Conservation (phyloP, 2,888 invertebrate genomes). For the Eledona agricola region DNA sequence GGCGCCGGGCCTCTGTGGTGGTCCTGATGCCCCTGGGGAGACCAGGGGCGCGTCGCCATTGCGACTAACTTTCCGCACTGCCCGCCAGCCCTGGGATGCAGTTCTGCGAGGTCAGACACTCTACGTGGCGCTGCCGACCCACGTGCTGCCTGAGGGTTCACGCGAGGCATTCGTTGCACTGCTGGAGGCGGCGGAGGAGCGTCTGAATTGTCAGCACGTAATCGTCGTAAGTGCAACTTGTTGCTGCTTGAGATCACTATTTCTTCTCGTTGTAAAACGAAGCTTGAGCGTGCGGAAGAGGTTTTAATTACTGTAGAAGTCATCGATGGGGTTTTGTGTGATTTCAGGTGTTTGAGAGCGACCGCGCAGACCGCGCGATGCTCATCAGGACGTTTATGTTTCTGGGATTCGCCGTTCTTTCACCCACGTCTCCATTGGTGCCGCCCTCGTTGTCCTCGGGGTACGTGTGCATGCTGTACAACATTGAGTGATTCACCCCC, state of each 20-base stretch:
- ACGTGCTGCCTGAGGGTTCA: constrained; percentile 88
- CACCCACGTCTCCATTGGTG: constrained; percentile 81
- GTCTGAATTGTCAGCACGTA: constrained; percentile 82
- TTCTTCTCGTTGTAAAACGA: no score
- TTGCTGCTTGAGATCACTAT: constrained; percentile 6
- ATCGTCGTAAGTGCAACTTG: constrained; percentile 67
- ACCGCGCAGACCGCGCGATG: constrained; percentile 83
- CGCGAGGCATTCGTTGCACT: constrained; percentile 95
- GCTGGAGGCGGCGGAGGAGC: constrained; percentile 95
- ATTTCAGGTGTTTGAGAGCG: constrained; percentile 60
- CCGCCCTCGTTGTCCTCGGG: constrained; percentile 65
- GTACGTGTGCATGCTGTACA: constrained; percentile 62
- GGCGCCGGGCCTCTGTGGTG: constrained; percentile 99
- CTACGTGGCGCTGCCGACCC: constrained; percentile 89
- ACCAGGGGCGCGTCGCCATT: constrained; percentile 64
- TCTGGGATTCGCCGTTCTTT: constrained; percentile 89
- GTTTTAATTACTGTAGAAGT: no score
- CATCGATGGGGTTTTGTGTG: constrained; percentile 19
- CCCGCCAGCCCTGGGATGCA: constrained; percentile 61
- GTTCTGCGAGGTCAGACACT: constrained; percentile 74
- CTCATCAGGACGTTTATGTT: constrained; percentile 96
- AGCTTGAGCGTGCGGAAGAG: no score
- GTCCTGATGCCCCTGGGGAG: constrained; percentile 99
- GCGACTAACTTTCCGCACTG: constrained; percentile 63
- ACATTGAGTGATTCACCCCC: constrained; percentile 61